Evolutionary conservation across 2,113 vertebrate species (phyloP).

Genomic region (Mastomys natalensis): DNA sequence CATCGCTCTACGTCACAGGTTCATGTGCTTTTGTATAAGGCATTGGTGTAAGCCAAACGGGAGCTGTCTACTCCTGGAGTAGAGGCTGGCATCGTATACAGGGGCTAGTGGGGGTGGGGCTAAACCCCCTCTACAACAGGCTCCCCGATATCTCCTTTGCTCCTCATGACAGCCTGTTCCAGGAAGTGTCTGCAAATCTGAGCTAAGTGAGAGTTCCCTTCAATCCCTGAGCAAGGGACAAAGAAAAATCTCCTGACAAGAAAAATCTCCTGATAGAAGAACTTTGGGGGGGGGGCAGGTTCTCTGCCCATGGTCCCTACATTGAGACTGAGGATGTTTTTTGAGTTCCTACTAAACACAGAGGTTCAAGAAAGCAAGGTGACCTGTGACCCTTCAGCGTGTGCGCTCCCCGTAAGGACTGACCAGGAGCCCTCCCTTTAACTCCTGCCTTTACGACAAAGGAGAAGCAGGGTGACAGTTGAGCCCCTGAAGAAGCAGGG

Average conservation of each 20-base stretch:
- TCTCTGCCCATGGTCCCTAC: not conserved
- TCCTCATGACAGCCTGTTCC: fast-evolving
- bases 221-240: not conserved
- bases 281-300: not conserved
- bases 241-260: too few species aligned
- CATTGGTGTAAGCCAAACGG: fast-evolving
- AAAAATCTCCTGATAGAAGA: not conserved
- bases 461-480: not conserved
- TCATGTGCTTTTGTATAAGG: too few species aligned
- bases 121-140: not conserved
- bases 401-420: too few species aligned
- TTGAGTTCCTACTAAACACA: not conserved
- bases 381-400: not conserved
- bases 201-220: too few species aligned
- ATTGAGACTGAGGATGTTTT: not conserved
- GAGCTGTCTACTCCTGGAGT: fast-evolving
- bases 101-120: fast-evolving
- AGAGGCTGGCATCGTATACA: not conserved
- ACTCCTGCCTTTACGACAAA: not conserved
- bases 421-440: not conserved
- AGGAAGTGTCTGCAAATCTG: not conserved
- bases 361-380: not conserved
- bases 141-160: too few species aligned
- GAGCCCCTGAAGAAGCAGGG: fast-evolving
- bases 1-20: fast-evolving